These are phyloP conservation scores for Slavum lentiscoides DNA, from an alignment of 2,888 invertebrate species.

Conservation along the genomic window DNA sequence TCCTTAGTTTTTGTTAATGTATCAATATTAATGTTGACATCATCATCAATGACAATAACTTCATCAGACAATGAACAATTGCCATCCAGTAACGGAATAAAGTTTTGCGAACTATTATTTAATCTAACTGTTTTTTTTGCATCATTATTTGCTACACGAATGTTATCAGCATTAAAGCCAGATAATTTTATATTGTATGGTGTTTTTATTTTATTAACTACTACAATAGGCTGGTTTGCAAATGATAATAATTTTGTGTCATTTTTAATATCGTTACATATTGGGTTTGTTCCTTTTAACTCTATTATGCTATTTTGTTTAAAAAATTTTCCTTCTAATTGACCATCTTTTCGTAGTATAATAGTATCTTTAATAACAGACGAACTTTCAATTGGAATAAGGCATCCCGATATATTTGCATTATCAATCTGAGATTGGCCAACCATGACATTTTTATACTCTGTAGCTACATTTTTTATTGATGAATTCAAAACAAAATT, in stretches of 20 bases:
- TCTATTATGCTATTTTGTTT: slow-evolving; percentile 31
- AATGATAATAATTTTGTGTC: slow-evolving; percentile 8
- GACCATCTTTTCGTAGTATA: slow-evolving; percentile 17
- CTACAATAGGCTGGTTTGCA: slow-evolving; percentile 26
- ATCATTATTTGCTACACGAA: neutral
- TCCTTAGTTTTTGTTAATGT: slow-evolving; percentile 1
- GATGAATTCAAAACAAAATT: slow-evolving; percentile 20
- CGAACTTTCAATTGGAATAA: neutral
- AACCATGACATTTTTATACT: slow-evolving; percentile 21
- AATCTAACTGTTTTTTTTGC: neutral
- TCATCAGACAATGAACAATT: slow-evolving; percentile 1
- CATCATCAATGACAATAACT: slow-evolving; percentile 24
- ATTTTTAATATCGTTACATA: slow-evolving; percentile 12
- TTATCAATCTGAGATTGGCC: neutral
- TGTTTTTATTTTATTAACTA: slow-evolving; percentile 37
- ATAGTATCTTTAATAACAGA: slow-evolving; percentile 8
- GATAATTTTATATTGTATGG: slow-evolving; percentile 10
- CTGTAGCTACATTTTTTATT: neutral
- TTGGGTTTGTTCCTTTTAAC: slow-evolving; percentile 16
- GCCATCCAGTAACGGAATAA: neutral
- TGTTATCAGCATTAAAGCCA: neutral
- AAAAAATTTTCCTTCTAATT: slow-evolving; percentile 10
- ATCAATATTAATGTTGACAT: neutral
- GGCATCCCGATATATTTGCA: neutral
- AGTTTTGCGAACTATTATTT: slow-evolving; percentile 12